Percentiles rank a stretch among this genome's conserved stretches.
phyloP scores from a whole-genome alignment of 2,113 vertebrate species.

The Bubalus kerabau region DNA sequence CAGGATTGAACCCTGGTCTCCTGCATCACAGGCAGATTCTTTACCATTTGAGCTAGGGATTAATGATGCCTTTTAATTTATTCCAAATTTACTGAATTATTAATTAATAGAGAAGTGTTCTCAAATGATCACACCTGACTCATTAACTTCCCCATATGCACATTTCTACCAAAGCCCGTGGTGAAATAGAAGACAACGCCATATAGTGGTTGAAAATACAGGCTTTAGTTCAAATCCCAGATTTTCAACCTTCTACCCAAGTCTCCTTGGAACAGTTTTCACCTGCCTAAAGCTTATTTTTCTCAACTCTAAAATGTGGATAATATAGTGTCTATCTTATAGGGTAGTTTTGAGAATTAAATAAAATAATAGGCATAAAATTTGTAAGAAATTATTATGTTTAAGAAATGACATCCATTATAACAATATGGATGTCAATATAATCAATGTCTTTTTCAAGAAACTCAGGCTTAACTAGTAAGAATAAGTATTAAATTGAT shows the following conservation, averaged over 20 bases:
- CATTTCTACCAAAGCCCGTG: background rate
- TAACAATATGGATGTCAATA: background rate
- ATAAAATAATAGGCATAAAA: background rate
- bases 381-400: background rate
- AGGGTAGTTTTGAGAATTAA: background rate
- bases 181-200: background rate
- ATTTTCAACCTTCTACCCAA: background rate
- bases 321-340: background rate
- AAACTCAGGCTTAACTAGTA: background rate
- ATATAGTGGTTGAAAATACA: background rate
- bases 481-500: background rate
- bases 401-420: background rate
- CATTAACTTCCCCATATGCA: background rate
- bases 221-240: background rate
- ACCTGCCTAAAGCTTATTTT: background rate
- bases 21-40: background rate
- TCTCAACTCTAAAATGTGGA: background rate
- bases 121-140: background rate
- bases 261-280: background rate
- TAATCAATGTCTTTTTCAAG: background rate
- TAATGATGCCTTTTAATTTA: background rate
- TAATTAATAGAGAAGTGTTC: background rate
- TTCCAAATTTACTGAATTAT: background rate
- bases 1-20: background rate
- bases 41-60: background rate